Percentiles rank a stretch among this genome's conserved stretches.
Evolutionary conservation across 2,888 invertebrate genomes (phyloP).

Genomic region (Drosophila buzzatii): DNA sequence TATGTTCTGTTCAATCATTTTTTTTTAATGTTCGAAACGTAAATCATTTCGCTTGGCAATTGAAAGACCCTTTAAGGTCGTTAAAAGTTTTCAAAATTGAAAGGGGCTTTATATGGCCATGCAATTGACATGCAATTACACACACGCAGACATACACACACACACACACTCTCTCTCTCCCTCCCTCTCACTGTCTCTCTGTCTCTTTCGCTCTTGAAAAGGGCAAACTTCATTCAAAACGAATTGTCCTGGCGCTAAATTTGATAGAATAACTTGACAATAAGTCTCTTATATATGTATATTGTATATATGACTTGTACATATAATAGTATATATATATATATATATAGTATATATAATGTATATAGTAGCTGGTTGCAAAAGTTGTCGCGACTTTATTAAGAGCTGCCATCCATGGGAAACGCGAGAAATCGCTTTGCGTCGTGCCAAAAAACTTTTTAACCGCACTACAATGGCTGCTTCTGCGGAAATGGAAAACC

Average conservation of each 20-base stretch:
- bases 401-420: constrained; percentile 35
- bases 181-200: not conserved
- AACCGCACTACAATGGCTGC: constrained; percentile 69
- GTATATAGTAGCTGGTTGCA: not conserved
- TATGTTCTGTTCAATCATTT: not conserved
- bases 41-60: not conserved
- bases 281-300: constrained; percentile 22
- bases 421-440: constrained; percentile 76
- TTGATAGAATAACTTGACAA: constrained; percentile 75
- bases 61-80: constrained; percentile 16
- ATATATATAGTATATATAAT: not conserved
- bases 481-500: constrained; percentile 70
- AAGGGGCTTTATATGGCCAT: constrained; percentile 36
- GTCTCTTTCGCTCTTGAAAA: not conserved
- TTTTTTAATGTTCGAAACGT: too few relatives aligned
- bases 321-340: not conserved
- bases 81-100: constrained; percentile 45
- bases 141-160: constrained; percentile 13
- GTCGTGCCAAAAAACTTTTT: constrained; percentile 71
- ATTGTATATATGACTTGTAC: not conserved
- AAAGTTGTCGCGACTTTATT: constrained; percentile 55
- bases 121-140: constrained; percentile 81
- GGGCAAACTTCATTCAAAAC: constrained; percentile 36
- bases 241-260: constrained; percentile 59
- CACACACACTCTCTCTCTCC: not conserved